Conservation (phyloP, 2,797 vertebrate genomes). For the Xerus rutilus region DNA sequence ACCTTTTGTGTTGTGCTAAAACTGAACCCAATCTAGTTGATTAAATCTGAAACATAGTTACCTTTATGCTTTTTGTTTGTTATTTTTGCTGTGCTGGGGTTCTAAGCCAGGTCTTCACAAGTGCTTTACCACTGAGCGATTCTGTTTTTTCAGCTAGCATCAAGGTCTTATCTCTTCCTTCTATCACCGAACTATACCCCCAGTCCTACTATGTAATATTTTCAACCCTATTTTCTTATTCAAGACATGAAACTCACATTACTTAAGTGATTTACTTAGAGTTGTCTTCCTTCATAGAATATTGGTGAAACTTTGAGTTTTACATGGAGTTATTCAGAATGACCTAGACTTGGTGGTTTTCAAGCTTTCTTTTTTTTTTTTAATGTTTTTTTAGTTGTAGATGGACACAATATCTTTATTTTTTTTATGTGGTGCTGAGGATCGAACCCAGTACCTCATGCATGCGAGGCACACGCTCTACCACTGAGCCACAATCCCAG, state of each 20-base stretch:
- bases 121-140: neutral
- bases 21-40: neutral
- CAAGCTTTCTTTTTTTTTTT: slow-evolving; percentile 3
- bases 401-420: too few relatives aligned
- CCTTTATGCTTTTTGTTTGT: neutral
- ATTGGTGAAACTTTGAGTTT: slow-evolving; percentile 30
- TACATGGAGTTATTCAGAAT: neutral
- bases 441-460: too few relatives aligned
- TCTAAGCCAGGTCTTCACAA: neutral
- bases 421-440: too few relatives aligned
- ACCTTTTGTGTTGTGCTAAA: slow-evolving; percentile 39
- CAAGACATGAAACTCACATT: slow-evolving; percentile 42
- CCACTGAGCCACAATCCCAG: too few relatives aligned
- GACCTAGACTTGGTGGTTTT: slow-evolving; percentile 34
- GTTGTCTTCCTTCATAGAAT: slow-evolving; percentile 41
- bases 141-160: slow-evolving; percentile 33
- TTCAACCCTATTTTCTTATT: slow-evolving; percentile 28
- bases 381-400: too few relatives aligned
- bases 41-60: slow-evolving; percentile 12
- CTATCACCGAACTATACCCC: neutral
- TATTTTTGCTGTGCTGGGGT: neutral
- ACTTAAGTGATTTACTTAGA: neutral
- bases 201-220: neutral
- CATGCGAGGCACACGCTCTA: too few relatives aligned
- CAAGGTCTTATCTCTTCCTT: neutral